Percentiles rank a stretch among this genome's conserved stretches.
phyloP scores from a whole-genome alignment of 2,888 invertebrate species.

The Eristalis tenax region DNA sequence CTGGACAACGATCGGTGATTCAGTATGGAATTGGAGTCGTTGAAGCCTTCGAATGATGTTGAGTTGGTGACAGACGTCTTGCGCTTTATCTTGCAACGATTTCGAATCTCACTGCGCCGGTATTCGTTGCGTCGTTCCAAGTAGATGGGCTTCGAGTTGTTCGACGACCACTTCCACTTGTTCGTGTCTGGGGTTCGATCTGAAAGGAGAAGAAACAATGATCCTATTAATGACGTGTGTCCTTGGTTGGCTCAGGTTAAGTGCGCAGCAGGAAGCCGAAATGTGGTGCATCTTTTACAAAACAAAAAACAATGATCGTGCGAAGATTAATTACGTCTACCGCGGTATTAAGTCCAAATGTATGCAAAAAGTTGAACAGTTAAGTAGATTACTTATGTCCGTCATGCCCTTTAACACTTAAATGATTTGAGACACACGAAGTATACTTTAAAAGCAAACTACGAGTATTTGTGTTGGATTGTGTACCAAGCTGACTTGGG shows the following conservation, averaged over 20 bases:
- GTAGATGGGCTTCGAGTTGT: constrained; percentile 94
- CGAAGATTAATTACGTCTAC: neutral
- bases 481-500: too few species aligned
- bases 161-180: constrained; percentile 81
- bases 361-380: neutral
- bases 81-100: constrained; percentile 80
- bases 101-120: constrained; percentile 83
- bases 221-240: neutral
- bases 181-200: constrained; percentile 81
- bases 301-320: constrained; percentile 50
- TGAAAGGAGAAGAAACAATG: constrained; percentile 60
- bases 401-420: neutral
- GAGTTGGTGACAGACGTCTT: constrained; percentile 79
- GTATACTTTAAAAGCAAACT: too few species aligned
- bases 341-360: neutral
- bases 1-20: constrained; percentile 70
- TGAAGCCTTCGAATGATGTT: constrained; percentile 78
- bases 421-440: too few species aligned
- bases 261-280: constrained; percentile 52
- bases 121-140: constrained; percentile 91
- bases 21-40: constrained; percentile 72
- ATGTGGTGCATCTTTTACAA: constrained; percentile 47
- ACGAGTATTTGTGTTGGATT: too few species aligned
- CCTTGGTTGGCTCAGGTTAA: neutral
- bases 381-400: neutral